Conservation (phyloP, 2,797 vertebrate genomes). For the Sebastes vulpes region DNA sequence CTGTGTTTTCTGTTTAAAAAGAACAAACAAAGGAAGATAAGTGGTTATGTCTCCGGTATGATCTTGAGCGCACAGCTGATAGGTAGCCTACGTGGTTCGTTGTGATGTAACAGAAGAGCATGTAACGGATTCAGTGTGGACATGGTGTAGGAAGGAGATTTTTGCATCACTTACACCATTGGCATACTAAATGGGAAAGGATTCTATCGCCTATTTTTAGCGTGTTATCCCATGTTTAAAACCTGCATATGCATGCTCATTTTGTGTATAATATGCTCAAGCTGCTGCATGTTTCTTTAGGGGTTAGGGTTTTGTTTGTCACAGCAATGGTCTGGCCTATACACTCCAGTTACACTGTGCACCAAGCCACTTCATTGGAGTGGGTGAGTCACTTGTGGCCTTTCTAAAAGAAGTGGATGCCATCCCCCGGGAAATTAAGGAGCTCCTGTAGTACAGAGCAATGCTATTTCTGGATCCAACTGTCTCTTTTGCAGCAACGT, state of each 20-base stretch:
- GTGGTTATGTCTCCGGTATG: no score
- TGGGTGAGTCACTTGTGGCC: constrained; percentile 31
- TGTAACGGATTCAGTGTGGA: no score
- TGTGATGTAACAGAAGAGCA: no score
- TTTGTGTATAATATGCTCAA: background rate
- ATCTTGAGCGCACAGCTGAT: no score
- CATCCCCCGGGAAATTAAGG: constrained; percentile 28
- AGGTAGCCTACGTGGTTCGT: no score
- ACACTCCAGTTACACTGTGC: background rate
- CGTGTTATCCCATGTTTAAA: background rate
- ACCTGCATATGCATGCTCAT: background rate
- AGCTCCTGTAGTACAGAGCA: background rate
- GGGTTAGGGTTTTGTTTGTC: background rate
- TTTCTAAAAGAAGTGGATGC: constrained; percentile 15
- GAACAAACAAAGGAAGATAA: no score
- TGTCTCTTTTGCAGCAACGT: background rate
- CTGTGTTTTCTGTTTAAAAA: no score
- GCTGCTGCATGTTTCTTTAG: background rate
- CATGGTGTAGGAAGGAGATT: no score
- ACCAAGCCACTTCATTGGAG: constrained; percentile 5
- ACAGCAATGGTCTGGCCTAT: background rate
- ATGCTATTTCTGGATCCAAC: constrained; percentile 9
- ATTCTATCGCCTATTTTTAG: background rate
- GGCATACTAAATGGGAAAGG: background rate
- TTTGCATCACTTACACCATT: accelerated